Evolutionary conservation across 2,797 vertebrate species (phyloP).

Genomic region (Rallus crepitans): DNA sequence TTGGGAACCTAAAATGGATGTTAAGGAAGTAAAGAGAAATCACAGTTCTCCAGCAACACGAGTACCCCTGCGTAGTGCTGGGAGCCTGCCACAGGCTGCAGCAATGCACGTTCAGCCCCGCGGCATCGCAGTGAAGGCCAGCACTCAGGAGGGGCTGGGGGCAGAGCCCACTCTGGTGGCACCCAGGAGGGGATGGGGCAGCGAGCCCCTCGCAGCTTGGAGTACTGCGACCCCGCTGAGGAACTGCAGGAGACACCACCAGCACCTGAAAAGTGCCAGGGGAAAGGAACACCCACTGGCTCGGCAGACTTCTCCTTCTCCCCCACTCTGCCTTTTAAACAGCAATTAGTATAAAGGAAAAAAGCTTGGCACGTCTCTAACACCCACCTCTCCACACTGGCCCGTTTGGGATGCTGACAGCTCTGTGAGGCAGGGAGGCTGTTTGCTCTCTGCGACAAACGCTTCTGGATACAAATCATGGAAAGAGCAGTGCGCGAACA

Average conservation of each 20-base stretch:
- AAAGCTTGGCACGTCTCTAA: constrained; percentile 63
- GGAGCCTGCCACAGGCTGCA: not conserved
- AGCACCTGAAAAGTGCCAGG: not conserved
- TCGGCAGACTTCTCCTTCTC: not conserved
- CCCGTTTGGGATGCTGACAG: not conserved
- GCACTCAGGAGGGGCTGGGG: not conserved
- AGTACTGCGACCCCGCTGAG: not conserved
- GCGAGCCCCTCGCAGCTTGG: not conserved
- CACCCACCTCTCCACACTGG: not conserved
- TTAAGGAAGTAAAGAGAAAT: constrained; percentile 27
- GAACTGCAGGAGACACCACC: not conserved
- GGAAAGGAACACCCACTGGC: not conserved
- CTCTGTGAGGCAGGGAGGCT: constrained; percentile 53
- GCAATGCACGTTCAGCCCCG: not conserved
- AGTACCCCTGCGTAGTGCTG: not conserved
- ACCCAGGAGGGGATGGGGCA: not conserved
- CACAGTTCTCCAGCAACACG: not conserved
- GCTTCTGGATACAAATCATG: constrained; percentile 56
- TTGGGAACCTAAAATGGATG: constrained; percentile 28
- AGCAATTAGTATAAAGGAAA: not conserved
- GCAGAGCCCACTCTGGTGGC: not conserved
- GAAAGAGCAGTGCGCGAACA: constrained; percentile 80
- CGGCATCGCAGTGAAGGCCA: fast-evolving
- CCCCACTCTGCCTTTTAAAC: not conserved
- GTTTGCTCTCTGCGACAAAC: constrained; percentile 57